A percentile compares a stretch with the other conserved stretches of the same genome.
Evolutionary conservation across 2,797 vertebrate genomes (phyloP).

Genomic region (Kryptolebias ocellatus): DNA sequence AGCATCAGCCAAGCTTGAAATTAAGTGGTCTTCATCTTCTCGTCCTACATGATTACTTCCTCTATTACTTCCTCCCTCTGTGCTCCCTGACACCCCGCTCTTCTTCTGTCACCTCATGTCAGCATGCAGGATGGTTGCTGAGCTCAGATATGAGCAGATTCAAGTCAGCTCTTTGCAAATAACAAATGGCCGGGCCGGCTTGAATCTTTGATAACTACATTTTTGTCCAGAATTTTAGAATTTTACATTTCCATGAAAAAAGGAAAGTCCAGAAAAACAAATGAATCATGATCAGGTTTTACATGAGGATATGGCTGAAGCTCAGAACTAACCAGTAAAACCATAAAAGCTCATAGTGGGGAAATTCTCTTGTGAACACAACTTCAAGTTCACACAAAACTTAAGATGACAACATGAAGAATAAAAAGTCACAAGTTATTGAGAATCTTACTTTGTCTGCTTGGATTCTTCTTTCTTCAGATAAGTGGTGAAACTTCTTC

Average conservation of each 20-base stretch:
- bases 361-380: not conserved
- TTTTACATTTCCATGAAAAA: too few species aligned
- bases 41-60: constrained; percentile 19
- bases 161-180: constrained; percentile 3
- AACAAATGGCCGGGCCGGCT: not conserved
- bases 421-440: not conserved
- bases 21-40: constrained; percentile 34
- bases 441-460: constrained; percentile 48
- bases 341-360: too few species aligned
- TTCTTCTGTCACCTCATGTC: constrained; percentile 40
- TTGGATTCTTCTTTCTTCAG: constrained; percentile 31
- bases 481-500: constrained; percentile 22
- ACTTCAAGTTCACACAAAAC: not conserved
- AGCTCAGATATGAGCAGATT: constrained; percentile 20
- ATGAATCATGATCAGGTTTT: too few species aligned
- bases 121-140: constrained; percentile 41
- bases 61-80: constrained; percentile 18
- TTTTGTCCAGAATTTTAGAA: too few species aligned
- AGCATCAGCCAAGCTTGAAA: constrained; percentile 55
- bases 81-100: not conserved
- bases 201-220: not conserved
- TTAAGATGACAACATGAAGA: not conserved
- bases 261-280: too few species aligned
- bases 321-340: too few species aligned
- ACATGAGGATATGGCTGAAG: too few species aligned